Conservation (phyloP, 2,888 invertebrate genomes). For the Parnassius smintheus region DNA sequence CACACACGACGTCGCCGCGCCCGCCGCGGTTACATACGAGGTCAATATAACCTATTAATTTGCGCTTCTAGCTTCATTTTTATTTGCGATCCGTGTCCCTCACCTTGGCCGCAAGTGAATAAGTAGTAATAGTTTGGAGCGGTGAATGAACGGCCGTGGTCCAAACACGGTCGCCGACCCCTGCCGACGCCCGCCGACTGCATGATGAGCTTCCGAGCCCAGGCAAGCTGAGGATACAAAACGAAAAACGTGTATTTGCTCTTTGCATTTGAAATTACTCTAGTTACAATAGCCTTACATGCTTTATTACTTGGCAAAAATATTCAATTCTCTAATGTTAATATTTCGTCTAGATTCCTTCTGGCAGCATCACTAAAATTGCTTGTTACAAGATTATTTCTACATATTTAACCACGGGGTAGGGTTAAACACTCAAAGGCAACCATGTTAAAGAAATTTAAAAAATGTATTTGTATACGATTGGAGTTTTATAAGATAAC, state of each 20-base stretch:
- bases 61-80: constrained; percentile 37
- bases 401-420: too few relatives aligned
- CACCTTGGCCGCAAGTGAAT: constrained; percentile 69
- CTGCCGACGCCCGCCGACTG: constrained; percentile 52
- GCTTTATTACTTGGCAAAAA: too few relatives aligned
- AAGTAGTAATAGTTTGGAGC: constrained; percentile 30
- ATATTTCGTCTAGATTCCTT: too few relatives aligned
- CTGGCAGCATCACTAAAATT: too few relatives aligned
- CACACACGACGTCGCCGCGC: constrained; percentile 8
- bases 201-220: constrained; percentile 56
- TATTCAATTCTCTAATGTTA: too few relatives aligned
- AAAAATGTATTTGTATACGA: too few relatives aligned
- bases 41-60: constrained; percentile 49
- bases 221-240: constrained; percentile 9
- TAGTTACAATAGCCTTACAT: too few relatives aligned
- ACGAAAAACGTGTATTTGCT: constrained; percentile 6
- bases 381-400: too few relatives aligned
- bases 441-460: too few relatives aligned
- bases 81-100: constrained; percentile 45
- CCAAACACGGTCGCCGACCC: constrained; percentile 73
- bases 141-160: constrained; percentile 64
- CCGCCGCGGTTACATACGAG: constrained; percentile 30
- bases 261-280: neutral
- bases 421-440: too few relatives aligned
- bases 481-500: too few relatives aligned